Base-by-base conservation (phyloP, 2,888 invertebrate species). In the Dicycla oo region DNA sequence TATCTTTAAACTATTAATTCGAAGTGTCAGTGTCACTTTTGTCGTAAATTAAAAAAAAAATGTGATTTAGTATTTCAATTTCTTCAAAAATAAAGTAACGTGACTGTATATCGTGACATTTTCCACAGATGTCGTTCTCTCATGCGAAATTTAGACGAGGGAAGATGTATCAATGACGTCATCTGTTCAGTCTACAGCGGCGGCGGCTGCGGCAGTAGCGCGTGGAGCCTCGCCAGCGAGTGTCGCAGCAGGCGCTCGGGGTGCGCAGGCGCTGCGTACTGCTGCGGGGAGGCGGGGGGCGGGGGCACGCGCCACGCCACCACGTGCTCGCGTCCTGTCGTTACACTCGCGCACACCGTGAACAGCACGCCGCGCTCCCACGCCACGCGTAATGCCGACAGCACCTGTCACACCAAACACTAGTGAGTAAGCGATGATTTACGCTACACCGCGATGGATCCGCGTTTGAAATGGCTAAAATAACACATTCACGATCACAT, bases 251-350 rank as follows among this genome's bases (percentile, higher is more conserved):
- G 49, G 62, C 75, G 75, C 61, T 83, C 68, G 74, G 80, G 78
- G 74, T 85, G 76, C 66, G 79, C 71, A 85, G 86, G 89, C 69
- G 85, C 87, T 74, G 88, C 83, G 91, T 89, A 90, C 87, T 92
- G 87, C 78, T 45, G 65, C 18, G 75, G 56, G 18, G 74, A 77
- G 82, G 90, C 83, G 88, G 93, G 93, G 49, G 94, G 93, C 66
- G 94, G 91, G 30, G 89, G 47, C 76, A 80, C 88, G 82, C 93
- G 98, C 99, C 99, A 99, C 60, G 98, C 97, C 69, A 99, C 98
- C 75, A 98, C 98, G 95, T 99, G 98, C 90, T 98, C 98, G 85
- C 98, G 97, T 0, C 99, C 99, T 0, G 99, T 99, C 0, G 99
- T 99, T 73, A 97, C 97, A 1, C 99, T 99, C 58, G 98, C 97